phyloP scores from a whole-genome alignment of 2,797 vertebrate genomes.

The Avahi laniger region DNA sequence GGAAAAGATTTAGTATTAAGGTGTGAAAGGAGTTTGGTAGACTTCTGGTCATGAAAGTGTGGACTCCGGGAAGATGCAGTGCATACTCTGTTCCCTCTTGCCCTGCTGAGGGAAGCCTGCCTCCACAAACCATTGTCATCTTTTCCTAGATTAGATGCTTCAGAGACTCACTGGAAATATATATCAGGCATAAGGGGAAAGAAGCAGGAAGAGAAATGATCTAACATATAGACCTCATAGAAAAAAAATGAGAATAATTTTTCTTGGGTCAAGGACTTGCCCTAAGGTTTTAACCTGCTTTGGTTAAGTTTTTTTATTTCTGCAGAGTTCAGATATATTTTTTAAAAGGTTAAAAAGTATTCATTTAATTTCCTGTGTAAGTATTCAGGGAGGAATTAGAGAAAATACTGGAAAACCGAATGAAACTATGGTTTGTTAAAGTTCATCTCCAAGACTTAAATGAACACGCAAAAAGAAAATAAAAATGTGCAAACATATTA shows the following conservation, averaged over 20 bases:
- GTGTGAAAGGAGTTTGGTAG: neutral
- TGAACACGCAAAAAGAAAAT: constrained; percentile 13
- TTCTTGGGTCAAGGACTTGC: constrained; percentile 42
- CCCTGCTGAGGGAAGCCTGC: neutral
- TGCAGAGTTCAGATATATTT: constrained; percentile 37
- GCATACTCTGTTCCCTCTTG: neutral
- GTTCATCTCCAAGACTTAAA: constrained; percentile 34
- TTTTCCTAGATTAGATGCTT: neutral
- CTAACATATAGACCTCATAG: neutral
- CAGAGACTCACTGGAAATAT: neutral
- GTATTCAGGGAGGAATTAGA: constrained; percentile 1
- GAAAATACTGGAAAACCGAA: constrained; percentile 19
- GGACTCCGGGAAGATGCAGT: neutral
- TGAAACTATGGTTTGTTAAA: neutral
- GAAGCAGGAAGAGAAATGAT: neutral
- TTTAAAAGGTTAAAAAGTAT: constrained; percentile 24
- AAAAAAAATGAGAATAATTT: constrained; percentile 34
- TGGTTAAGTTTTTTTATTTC: neutral
- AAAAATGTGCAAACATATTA: constrained; percentile 16
- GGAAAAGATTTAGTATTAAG: neutral
- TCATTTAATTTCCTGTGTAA: constrained; percentile 29
- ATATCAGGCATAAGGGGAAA: neutral
- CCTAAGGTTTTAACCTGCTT: neutral
- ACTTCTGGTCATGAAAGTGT: neutral
- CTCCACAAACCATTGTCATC: neutral